phyloP scores from a whole-genome alignment of 2,797 vertebrate genomes.

The Peromyscus attwateri region DNA sequence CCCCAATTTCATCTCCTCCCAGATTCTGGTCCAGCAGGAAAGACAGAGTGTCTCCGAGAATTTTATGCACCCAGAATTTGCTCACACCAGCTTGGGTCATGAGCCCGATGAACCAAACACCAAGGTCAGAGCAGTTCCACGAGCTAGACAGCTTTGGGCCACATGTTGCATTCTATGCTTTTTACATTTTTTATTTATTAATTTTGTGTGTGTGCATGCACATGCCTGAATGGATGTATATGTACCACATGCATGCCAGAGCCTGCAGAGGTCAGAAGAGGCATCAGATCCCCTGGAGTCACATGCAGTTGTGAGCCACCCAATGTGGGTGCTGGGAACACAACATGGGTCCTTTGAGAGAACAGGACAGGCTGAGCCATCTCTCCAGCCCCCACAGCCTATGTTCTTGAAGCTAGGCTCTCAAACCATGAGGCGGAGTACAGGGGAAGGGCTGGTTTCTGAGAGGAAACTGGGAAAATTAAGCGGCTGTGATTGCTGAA shows the following conservation, averaged over 20 bases:
- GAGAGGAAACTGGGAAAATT: background rate
- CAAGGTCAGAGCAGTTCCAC: background rate
- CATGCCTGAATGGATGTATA: background rate
- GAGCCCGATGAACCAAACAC: background rate
- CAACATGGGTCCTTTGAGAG: background rate
- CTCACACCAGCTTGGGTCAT: background rate
- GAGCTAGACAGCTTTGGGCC: background rate
- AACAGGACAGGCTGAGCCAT: background rate
- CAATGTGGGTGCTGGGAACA: background rate
- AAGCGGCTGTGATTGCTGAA: background rate
- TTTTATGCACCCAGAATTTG: background rate
- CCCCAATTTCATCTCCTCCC: background rate
- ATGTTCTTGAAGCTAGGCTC: background rate
- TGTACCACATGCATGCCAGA: background rate
- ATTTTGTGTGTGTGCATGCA: background rate
- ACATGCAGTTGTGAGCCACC: background rate
- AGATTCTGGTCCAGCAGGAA: conserved; percentile 16
- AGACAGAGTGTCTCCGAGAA: background rate
- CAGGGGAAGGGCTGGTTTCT: background rate
- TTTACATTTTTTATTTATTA: background rate
- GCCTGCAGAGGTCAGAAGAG: background rate
- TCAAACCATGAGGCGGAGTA: background rate
- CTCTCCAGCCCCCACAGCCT: background rate
- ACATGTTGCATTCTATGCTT: background rate
- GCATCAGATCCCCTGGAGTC: background rate